phyloP scores from a whole-genome alignment of 1,140 invertebrate genomes.

The Rhyacophila brunnea region DNA sequence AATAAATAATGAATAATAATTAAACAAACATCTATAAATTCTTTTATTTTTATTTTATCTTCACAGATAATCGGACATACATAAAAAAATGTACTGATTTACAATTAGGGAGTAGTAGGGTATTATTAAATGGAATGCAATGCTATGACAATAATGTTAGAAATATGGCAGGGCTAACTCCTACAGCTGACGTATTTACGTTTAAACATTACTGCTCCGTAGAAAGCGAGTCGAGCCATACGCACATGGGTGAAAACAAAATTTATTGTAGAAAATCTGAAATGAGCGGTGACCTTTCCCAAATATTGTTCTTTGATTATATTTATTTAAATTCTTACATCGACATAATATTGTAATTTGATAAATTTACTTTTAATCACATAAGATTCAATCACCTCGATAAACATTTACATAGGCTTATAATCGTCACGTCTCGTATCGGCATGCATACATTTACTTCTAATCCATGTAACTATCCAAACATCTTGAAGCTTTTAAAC shows the following conservation, averaged over 20 bases:
- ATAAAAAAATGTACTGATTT: conserved; percentile 34
- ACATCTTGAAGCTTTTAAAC: conserved; percentile 29
- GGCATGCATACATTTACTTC: conserved; percentile 31
- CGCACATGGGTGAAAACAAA: too few species aligned
- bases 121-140: conserved; percentile 34
- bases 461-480: conserved; percentile 30
- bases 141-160: conserved; percentile 15
- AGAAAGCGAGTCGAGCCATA: too few species aligned
- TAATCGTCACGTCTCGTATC: conserved; percentile 24
- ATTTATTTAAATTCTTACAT: conserved; percentile 16
- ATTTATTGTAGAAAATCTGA: too few species aligned
- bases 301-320: too few species aligned
- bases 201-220: background rate
- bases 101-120: conserved; percentile 19
- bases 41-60: conserved; percentile 32
- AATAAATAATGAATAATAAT: conserved; percentile 23
- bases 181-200: background rate
- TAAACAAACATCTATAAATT: conserved; percentile 25
- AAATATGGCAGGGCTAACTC: background rate
- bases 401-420: conserved; percentile 8
- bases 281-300: too few species aligned
- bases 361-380: conserved; percentile 29
- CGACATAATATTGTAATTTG: conserved; percentile 11
- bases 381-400: conserved; percentile 19
- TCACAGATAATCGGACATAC: conserved; percentile 34